Conservation (phyloP, 2,797 vertebrate genomes). For the Mormyrops boulengeri region DNA sequence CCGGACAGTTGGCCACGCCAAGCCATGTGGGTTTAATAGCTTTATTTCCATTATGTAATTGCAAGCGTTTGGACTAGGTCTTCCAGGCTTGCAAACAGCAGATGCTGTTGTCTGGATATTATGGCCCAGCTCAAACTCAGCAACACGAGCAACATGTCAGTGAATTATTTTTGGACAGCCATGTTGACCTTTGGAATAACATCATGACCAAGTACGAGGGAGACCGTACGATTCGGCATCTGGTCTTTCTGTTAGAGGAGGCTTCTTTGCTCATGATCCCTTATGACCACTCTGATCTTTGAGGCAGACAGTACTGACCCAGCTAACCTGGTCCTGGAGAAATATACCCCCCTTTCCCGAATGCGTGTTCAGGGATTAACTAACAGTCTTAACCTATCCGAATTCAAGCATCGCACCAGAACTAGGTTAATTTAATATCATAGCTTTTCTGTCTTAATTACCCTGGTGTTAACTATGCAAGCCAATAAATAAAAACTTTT, state of each 20-base stretch:
- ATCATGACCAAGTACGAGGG: background rate
- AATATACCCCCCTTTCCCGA: background rate
- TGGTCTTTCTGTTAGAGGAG: background rate
- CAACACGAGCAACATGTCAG: background rate
- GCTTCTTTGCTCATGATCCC: background rate
- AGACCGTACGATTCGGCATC: background rate
- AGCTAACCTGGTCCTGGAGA: background rate
- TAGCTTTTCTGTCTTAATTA: background rate
- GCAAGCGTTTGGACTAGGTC: constrained; percentile 22
- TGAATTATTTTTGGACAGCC: background rate
- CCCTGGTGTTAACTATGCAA: background rate
- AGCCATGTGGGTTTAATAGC: background rate
- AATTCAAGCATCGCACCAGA: background rate
- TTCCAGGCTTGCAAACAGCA: background rate
- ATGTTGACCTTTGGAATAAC: background rate
- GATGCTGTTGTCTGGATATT: background rate
- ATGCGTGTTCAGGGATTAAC: background rate
- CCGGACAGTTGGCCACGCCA: background rate
- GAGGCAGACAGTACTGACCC: background rate
- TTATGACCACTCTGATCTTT: background rate
- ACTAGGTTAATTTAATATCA: background rate
- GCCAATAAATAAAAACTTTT: background rate
- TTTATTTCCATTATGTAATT: constrained; percentile 15
- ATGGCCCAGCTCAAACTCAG: background rate
- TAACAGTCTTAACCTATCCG: background rate